A percentile compares a stretch with the other conserved stretches of the same genome.
Conservation (phyloP, 2,113 vertebrate genomes). For the Myotis yumanensis region DNA sequence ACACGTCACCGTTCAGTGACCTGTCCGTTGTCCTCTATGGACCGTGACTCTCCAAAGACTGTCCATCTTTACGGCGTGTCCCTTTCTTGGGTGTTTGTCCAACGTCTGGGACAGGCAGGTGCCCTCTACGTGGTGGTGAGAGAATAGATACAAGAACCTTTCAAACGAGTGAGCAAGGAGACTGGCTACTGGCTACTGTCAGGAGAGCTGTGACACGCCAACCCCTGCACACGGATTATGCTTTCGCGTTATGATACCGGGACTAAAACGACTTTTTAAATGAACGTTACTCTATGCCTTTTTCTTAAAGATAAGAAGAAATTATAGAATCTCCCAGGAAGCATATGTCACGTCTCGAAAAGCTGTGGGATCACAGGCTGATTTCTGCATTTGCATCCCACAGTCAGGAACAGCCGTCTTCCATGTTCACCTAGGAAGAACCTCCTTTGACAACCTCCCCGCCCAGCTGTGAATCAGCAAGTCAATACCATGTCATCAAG, state of each 20-base stretch:
- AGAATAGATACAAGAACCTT: background rate
- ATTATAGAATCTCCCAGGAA: background rate
- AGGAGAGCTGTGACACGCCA: background rate
- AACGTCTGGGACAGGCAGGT: background rate
- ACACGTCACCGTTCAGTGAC: background rate
- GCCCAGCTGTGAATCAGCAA: conserved; percentile 75
- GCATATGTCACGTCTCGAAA: background rate
- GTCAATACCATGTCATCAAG: conserved; percentile 33
- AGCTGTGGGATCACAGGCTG: background rate
- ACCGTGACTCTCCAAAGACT: background rate
- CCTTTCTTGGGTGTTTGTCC: background rate
- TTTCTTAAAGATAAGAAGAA: background rate
- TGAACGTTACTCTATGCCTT: background rate
- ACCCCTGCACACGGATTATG: background rate
- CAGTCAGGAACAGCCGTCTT: background rate
- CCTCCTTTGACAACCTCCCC: conserved; percentile 71
- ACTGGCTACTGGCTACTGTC: background rate
- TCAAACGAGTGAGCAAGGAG: background rate
- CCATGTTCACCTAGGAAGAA: conserved; percentile 79
- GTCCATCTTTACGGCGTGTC: background rate
- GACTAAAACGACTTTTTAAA: background rate
- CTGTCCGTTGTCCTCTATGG: background rate
- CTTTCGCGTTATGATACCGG: background rate
- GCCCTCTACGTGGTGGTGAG: background rate
- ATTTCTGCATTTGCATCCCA: conserved; percentile 18